These are phyloP conservation scores for Ctenopoma multispine DNA, from an alignment of 2,797 vertebrate genomes.

Conservation along the genomic window DNA sequence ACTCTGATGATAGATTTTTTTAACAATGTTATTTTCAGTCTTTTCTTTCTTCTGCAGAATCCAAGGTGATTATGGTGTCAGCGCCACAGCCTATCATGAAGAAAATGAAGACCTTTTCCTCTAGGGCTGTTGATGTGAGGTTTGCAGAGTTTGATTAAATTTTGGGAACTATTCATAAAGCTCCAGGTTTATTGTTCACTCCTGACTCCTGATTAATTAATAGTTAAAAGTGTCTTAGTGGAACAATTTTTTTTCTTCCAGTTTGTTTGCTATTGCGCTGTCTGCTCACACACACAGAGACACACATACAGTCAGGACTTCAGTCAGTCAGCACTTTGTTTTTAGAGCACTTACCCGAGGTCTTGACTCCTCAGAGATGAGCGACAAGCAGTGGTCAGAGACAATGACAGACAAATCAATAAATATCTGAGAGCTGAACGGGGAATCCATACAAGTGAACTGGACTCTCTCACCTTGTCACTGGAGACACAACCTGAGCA, in stretches of 20 bases:
- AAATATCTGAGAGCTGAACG: constrained; percentile 11
- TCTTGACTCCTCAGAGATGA: constrained; percentile 6
- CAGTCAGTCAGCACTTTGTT: constrained; percentile 4
- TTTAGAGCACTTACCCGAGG: not conserved
- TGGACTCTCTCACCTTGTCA: constrained; percentile 1
- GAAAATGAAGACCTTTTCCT: constrained; percentile 33
- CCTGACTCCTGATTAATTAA: constrained; percentile 10
- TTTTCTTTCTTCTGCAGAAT: constrained; percentile 43
- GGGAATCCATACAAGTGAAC: constrained; percentile 36
- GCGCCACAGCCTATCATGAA: constrained; percentile 26
- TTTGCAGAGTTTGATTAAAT: constrained; percentile 23
- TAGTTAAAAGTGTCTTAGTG: constrained; percentile 15
- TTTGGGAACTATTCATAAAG: constrained; percentile 6
- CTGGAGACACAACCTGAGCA: not conserved
- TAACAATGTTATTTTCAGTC: constrained; percentile 10
- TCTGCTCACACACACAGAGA: too few species aligned
- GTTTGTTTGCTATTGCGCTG: not conserved
- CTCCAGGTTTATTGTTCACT: constrained; percentile 5
- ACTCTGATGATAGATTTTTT: constrained; percentile 12
- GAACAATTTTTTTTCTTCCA: constrained; percentile 5
- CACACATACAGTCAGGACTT: not conserved
- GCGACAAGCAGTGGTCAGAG: constrained; percentile 31
- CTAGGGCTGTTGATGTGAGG: constrained; percentile 23
- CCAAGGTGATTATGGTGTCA: constrained; percentile 37
- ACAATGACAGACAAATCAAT: constrained; percentile 56